Conservation (phyloP, 2,113 vertebrate genomes). For the Cyanocitta stelleri region DNA sequence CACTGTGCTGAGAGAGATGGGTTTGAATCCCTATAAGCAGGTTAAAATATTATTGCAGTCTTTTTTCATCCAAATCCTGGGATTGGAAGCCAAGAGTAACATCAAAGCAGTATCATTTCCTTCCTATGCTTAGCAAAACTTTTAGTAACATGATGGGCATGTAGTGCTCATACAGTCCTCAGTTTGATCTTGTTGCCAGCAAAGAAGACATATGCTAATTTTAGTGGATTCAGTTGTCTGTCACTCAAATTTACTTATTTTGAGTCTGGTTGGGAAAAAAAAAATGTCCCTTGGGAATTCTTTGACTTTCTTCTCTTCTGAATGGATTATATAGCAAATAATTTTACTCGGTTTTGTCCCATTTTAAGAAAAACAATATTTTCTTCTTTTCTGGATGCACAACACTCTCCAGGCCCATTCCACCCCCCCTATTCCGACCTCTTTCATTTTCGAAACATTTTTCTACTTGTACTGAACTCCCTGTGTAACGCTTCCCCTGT, state of each 20-base stretch:
- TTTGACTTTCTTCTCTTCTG: background rate
- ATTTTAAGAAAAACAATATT: background rate
- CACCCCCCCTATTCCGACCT: background rate
- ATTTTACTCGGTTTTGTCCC: background rate
- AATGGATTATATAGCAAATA: background rate
- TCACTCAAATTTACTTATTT: background rate
- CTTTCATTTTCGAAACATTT: background rate
- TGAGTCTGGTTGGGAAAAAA: background rate
- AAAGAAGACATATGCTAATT: background rate
- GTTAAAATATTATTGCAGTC: conserved; percentile 39
- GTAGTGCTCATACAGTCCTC: background rate
- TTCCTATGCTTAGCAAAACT: conserved; percentile 3
- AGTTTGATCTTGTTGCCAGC: background rate
- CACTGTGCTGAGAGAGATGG: background rate
- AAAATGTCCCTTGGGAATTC: background rate
- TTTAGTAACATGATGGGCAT: background rate
- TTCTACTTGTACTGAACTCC: background rate
- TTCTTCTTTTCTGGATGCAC: background rate
- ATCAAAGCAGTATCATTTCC: conserved; percentile 31
- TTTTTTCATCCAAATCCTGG: conserved; percentile 1
- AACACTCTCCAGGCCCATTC: background rate
- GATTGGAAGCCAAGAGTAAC: conserved; percentile 21
- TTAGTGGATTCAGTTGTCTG: background rate
- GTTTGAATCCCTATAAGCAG: conserved; percentile 7
- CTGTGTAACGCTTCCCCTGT: background rate